A percentile compares a stretch with the other conserved stretches of the same genome.
phyloP scores from a whole-genome alignment of 92 coral and sea anemone genomes.

The Umimayanthus chanpuru region DNA sequence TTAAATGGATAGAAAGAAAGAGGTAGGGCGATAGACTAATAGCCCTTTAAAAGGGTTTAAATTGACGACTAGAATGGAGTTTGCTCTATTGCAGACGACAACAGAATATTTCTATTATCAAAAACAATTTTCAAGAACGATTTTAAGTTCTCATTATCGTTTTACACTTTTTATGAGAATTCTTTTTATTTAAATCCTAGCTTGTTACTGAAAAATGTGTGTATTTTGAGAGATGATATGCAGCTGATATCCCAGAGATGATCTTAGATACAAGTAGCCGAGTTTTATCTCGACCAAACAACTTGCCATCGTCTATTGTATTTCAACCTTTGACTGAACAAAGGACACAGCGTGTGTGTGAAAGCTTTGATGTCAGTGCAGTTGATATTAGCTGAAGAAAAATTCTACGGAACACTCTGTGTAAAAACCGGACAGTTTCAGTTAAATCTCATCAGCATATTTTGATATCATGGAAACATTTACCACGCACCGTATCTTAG shows the following conservation, averaged over 20 bases:
- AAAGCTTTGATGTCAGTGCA: neutral
- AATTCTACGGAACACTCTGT: neutral
- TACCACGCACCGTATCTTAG: neutral
- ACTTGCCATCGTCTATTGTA: neutral
- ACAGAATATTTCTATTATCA: neutral
- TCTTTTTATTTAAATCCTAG: no score
- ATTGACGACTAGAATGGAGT: neutral
- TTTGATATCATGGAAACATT: slow-evolving; percentile 5
- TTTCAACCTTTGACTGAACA: slow-evolving; percentile 7
- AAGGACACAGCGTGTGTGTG: neutral
- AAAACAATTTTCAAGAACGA: no score
- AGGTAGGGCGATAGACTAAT: slow-evolving; percentile 14
- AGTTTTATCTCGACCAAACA: slow-evolving; percentile 18
- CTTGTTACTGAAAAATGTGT: neutral
- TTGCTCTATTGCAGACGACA: neutral
- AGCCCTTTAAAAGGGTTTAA: neutral
- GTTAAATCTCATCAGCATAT: neutral
- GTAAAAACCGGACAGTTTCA: neutral
- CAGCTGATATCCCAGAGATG: neutral
- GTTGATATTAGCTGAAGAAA: neutral
- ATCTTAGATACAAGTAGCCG: neutral
- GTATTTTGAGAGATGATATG: neutral
- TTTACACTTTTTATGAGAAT: no score
- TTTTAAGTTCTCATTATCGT: no score
- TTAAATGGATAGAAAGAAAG: slow-evolving; percentile 31